Percentiles rank a stretch among this genome's conserved stretches.
Evolutionary conservation across 2,797 vertebrate species (phyloP).

Genomic region (Phylloscopus collybita): DNA sequence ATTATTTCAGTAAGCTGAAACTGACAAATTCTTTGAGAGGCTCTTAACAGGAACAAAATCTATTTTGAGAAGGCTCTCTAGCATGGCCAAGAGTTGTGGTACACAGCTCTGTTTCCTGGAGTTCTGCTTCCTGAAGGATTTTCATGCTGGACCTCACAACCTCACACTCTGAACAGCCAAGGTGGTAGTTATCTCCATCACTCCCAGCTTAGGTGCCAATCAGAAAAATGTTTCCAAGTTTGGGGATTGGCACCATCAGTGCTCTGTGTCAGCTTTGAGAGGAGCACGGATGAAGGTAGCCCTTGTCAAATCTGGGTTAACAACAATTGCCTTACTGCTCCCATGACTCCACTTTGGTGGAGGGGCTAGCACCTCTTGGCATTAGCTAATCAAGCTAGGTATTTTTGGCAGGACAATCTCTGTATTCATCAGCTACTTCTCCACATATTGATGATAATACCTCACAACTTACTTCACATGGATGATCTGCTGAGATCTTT

Average conservation of each 20-base stretch:
- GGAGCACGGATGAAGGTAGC: neutral
- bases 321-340: neutral
- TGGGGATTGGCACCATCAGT: neutral
- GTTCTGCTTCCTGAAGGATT: neutral
- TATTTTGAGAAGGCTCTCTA: neutral
- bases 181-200: neutral
- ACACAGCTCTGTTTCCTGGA: neutral
- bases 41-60: neutral
- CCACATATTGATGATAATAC: neutral
- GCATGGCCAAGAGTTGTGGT: neutral
- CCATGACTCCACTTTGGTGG: neutral
- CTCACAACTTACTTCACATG: neutral
- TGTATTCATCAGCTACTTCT: neutral
- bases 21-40: neutral
- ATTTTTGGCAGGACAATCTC: neutral
- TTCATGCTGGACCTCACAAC: rapidly evolving
- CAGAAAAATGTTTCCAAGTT: neutral
- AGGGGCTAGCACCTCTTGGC: neutral
- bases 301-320: neutral
- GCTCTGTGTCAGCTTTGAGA: neutral
- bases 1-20: neutral
- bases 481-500: neutral
- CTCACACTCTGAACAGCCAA: neutral
- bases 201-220: neutral
- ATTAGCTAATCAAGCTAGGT: neutral